A percentile compares a stretch with the other conserved stretches of the same genome.
Evolutionary conservation across 2,113 vertebrate species (phyloP).

Genomic region (Calyptommatus sinebrachiatus): DNA sequence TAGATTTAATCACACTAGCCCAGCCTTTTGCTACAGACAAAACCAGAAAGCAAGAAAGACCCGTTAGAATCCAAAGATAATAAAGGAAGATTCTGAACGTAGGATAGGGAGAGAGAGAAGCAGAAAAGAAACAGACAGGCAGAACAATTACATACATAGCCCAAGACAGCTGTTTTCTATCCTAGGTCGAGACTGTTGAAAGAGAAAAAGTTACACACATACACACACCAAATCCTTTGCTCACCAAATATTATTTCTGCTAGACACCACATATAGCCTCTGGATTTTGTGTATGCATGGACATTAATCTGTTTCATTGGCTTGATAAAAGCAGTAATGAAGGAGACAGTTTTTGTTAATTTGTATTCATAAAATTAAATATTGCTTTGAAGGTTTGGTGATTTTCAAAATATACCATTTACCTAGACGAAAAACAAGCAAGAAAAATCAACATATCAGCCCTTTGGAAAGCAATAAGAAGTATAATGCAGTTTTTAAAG

Average conservation of each 20-base stretch:
- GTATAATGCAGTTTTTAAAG: neutral
- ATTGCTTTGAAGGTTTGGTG: neutral
- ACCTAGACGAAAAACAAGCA: neutral
- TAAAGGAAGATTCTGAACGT: slow-evolving; percentile 64
- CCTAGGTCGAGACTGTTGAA: slow-evolving; percentile 66
- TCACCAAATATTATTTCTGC: slow-evolving; percentile 71
- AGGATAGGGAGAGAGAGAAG: slow-evolving; percentile 64
- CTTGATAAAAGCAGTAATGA: slow-evolving; percentile 38
- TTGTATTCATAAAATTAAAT: slow-evolving; percentile 29
- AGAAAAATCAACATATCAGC: neutral
- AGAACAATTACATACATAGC: slow-evolving; percentile 68
- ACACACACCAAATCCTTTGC: slow-evolving; percentile 44
- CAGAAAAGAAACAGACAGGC: slow-evolving; percentile 78
- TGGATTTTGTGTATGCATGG: slow-evolving; percentile 52
- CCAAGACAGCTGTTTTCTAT: slow-evolving; percentile 74
- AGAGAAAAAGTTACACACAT: slow-evolving; percentile 64
- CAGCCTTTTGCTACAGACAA: slow-evolving; percentile 69
- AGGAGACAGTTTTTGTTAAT: slow-evolving; percentile 35
- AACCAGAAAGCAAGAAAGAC: slow-evolving; percentile 78
- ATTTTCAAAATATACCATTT: neutral
- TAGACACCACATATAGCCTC: slow-evolving; percentile 62
- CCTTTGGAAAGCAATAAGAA: neutral
- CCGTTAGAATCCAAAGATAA: slow-evolving; percentile 83
- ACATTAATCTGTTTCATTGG: slow-evolving; percentile 38
- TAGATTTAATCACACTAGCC: slow-evolving; percentile 73